Base-by-base conservation (phyloP, 1,140 invertebrate genomes). In the Paraescarpia echinospica region DNA sequence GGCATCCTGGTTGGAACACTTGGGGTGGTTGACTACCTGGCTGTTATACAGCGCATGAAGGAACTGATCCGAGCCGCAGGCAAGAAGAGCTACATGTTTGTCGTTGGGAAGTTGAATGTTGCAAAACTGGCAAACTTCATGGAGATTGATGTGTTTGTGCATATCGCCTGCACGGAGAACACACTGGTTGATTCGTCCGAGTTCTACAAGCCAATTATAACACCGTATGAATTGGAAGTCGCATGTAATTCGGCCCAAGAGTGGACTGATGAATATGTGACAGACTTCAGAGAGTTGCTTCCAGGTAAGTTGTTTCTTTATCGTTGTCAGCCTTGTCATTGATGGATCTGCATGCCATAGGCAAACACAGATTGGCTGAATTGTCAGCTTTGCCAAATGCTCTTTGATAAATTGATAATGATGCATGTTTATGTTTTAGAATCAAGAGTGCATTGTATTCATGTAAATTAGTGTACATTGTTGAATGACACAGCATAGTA, bases 61-160 rank as follows among this genome's bases (percentile, higher is more conserved):
- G 95, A 96, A 88, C 96, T 98, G 48, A 97, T 98, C 1, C 97
- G 97, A 94, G 95, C 96, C 88, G 97, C 97, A 88, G 97, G 97
- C 0, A 98, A 98, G 95, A 98, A 98, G 94, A 97, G 97, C 92
- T 99, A 99, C 94, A 97, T 98, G n/a, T 97, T 99, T 90, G 98
- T 98, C 48, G 97, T 99, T 92, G 98, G 98, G 2, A 98, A 98
- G 96, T 97, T 98, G 33, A 99, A 98, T 97, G 97, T 98, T 89
- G 97, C 98, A 0, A 99, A 99, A 96, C 96, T 99, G 92, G 98
- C 98, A 0, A 99, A 99, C 96, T 98, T 99, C 96, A 97, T 98
- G 92, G 98, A 99, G 96, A 97, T 99, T 91, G 98, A 99, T 95
- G 97, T 98, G 90, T 99, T 98, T 96, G 98, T 99, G 4, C 96